phyloP scores from a whole-genome alignment of 2,888 invertebrate genomes.

The Podotricha telesiphe region DNA sequence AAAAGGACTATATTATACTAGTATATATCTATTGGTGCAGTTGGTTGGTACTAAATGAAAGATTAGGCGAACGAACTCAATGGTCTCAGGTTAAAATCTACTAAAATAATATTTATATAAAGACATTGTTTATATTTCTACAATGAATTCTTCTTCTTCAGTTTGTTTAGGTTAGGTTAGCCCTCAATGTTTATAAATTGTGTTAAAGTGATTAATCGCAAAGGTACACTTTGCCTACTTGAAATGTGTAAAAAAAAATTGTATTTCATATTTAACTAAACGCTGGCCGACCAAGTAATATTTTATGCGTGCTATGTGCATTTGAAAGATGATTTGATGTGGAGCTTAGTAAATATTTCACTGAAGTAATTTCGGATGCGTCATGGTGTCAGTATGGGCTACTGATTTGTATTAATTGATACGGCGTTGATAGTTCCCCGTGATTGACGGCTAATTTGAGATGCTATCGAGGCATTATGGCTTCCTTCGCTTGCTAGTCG shows the following conservation, averaged over 20 bases:
- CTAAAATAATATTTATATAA: too few species aligned
- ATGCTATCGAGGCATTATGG: conserved; percentile 78
- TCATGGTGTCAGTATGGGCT: conserved; percentile 60
- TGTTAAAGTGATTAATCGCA: too few species aligned
- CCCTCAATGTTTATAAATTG: too few species aligned
- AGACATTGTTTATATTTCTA: too few species aligned
- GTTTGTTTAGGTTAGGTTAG: too few species aligned
- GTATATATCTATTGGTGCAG: too few species aligned
- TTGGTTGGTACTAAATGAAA: too few species aligned
- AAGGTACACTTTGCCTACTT: not conserved
- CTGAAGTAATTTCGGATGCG: conserved; percentile 70
- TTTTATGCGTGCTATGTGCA: not conserved
- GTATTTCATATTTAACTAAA: not conserved
- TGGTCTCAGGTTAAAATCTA: too few species aligned
- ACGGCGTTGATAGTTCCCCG: conserved; percentile 73
- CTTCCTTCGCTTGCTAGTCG: conserved; percentile 45
- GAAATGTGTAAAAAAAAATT: not conserved
- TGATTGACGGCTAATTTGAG: conserved; percentile 80
- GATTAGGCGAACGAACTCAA: too few species aligned
- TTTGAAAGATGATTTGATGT: conserved; percentile 50
- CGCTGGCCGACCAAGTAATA: not conserved
- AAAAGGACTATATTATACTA: too few species aligned
- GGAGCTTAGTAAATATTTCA: conserved; percentile 73
- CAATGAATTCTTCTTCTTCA: too few species aligned
- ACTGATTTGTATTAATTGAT: conserved; percentile 82